phyloP scores from a whole-genome alignment of 1,140 invertebrate genomes.

The Paralvinella palmiformis region DNA sequence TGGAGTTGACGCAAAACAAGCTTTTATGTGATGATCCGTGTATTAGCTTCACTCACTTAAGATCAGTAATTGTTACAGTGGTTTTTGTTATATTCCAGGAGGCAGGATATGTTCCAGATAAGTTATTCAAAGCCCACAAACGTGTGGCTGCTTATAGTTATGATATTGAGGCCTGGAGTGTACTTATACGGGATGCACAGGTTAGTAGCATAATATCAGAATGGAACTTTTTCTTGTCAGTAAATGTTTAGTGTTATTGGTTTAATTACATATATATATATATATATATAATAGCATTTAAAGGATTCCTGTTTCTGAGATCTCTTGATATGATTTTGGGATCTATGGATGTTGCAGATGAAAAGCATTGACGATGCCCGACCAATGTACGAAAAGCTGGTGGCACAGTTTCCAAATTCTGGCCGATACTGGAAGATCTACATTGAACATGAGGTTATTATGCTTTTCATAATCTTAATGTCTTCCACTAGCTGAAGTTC shows the following conservation, averaged over 20 bases:
- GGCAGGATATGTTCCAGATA: slow-evolving; percentile 46
- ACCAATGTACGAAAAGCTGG: slow-evolving; percentile 86
- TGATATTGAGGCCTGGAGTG: slow-evolving; percentile 94
- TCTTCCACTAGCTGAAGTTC: no score
- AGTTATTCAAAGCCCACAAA: slow-evolving; percentile 51
- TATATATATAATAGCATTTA: background rate
- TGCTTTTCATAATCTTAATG: background rate
- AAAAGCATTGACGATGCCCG: slow-evolving; percentile 86
- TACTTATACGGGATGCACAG: slow-evolving; percentile 81
- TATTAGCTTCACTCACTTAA: no score
- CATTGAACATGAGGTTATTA: slow-evolving; percentile 91
- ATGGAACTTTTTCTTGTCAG: background rate
- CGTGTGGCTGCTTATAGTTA: slow-evolving; percentile 76
- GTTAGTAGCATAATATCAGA: slow-evolving; percentile 32
- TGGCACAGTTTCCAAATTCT: slow-evolving; percentile 88
- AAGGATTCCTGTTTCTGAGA: background rate
- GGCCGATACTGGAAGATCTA: slow-evolving; percentile 99
- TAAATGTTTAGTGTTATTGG: background rate
- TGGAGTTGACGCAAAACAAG: no score
- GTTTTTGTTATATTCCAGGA: no score
- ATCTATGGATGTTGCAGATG: slow-evolving; percentile 53
- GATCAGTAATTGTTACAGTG: no score
- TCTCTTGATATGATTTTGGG: background rate
- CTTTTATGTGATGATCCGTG: no score
- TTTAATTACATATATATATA: background rate